Evolutionary conservation across 2,888 invertebrate species (phyloP), one percentile per base, ranked within the genome.

Genomic region (Adela reaumurella): DNA sequence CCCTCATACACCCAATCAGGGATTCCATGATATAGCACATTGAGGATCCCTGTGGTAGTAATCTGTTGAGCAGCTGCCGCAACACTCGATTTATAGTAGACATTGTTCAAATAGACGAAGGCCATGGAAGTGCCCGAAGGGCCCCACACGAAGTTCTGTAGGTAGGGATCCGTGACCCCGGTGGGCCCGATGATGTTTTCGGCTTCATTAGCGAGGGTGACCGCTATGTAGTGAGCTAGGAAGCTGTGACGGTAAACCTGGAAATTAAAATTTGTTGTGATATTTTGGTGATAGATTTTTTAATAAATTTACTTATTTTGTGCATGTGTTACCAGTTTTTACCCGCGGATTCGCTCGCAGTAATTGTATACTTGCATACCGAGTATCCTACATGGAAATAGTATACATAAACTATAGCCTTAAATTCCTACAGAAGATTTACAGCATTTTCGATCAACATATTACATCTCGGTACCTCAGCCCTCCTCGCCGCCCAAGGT

Each of bases 1-100:
- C 92, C 92, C 84, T 96, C 95, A 70, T 96, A 96, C 1, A 96
- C 90, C 96, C 96, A 97, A 70, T 97, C 96, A 24, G 94, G 92
- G 10, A 94, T 84, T 20, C 94, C 95, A 65, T 95, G 90, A 62
- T 89, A 89, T 48, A 92, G 79, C 8, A 83, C 81, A 28, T 84
- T 82, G 46, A 77, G 69, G 17, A 69, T 61, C 2, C 88, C 88
- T 56, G 81, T 84, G 0, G 64, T 68, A 0, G 93, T 92, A 29
- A 92, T 74, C 55, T 82, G 79, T 18, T 73, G 65, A 3, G 81
- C 73, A 0, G 64, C 58, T 1, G 62, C 67, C 2, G 63, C 66
- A 46, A 82, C 63, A n/a, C 70, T 81, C 1, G 73, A 60, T 57
- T 89, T 85, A 62, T 90, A 92, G 70, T 83, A 93, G 54, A 94